Evolutionary conservation across 2,888 invertebrate genomes (phyloP).

Genomic region (Sycophila texana): DNA sequence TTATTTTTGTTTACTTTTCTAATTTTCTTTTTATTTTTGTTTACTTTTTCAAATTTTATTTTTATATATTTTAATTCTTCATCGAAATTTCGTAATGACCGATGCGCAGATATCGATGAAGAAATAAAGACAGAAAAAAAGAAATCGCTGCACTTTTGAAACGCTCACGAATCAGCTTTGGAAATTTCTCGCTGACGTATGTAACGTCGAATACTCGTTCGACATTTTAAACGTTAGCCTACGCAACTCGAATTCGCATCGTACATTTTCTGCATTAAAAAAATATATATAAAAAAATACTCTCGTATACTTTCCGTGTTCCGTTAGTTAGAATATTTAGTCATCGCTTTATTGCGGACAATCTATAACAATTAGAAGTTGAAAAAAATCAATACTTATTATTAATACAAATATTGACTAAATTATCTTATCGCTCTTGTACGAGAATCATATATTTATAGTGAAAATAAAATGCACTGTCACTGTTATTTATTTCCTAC

Average conservation of each 20-base stretch:
- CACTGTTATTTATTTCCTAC: neutral
- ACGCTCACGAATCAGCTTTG: neutral
- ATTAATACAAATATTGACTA: conserved; percentile 22
- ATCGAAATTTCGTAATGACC: conserved; percentile 14
- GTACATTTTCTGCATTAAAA: neutral
- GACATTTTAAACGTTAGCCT: neutral
- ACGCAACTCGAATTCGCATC: neutral
- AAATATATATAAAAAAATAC: neutral
- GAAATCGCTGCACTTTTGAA: conserved; percentile 34
- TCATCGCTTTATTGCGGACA: neutral
- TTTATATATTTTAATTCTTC: neutral
- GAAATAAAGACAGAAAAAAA: too few species aligned
- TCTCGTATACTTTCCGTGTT: neutral
- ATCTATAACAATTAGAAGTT: neutral
- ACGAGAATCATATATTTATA: neutral
- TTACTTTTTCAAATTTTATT: conserved; percentile 18
- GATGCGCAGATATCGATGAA: neutral
- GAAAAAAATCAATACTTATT: conserved; percentile 27
- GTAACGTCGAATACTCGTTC: neutral
- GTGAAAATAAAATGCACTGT: conserved; percentile 2
- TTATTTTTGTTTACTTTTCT: conserved; percentile 27
- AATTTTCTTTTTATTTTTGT: conserved; percentile 13
- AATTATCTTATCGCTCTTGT: conserved; percentile 17
- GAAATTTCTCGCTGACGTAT: conserved; percentile 4
- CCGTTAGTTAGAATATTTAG: neutral